Evolutionary conservation across 2,113 vertebrate species (phyloP).

Genomic region (Crotalus helleri): DNA sequence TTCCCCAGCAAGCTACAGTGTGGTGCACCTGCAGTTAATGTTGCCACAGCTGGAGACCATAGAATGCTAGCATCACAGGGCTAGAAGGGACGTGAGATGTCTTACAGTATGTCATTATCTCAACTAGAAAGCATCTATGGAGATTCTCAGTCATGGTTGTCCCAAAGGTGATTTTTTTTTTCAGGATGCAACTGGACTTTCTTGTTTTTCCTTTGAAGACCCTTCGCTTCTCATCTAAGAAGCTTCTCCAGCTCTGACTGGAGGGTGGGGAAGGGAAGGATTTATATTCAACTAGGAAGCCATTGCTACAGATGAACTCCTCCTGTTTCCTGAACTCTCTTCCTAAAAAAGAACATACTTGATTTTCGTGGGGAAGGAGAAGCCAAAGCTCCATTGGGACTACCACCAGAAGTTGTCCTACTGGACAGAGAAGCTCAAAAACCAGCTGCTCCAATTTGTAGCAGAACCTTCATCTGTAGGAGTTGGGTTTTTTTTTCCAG

Average conservation of each 20-base stretch:
- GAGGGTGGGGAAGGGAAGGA: too few species aligned
- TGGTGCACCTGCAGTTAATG: not conserved
- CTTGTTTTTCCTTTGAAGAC: too few species aligned
- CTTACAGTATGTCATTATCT: not conserved
- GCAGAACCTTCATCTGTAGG: not conserved
- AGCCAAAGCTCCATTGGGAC: not conserved
- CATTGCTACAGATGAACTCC: not conserved
- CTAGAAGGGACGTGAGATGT: not conserved
- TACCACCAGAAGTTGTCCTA: not conserved
- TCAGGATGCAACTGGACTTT: too few species aligned
- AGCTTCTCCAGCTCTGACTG: too few species aligned
- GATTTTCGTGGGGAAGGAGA: not conserved
- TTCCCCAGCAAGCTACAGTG: not conserved
- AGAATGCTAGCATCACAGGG: not conserved
- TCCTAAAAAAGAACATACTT: not conserved
- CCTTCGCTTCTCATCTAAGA: too few species aligned
- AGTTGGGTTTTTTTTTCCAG: not conserved
- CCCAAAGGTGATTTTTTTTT: too few species aligned
- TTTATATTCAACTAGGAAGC: not conserved
- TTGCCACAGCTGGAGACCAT: not conserved
- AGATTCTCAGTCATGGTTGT: too few species aligned
- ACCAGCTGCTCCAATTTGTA: not conserved
- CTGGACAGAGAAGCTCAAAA: not conserved
- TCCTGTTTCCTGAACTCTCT: not conserved
- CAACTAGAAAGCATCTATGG: not conserved